Base-by-base conservation (phyloP, 2,888 invertebrate genomes). In the Cosmia pyralina region DNA sequence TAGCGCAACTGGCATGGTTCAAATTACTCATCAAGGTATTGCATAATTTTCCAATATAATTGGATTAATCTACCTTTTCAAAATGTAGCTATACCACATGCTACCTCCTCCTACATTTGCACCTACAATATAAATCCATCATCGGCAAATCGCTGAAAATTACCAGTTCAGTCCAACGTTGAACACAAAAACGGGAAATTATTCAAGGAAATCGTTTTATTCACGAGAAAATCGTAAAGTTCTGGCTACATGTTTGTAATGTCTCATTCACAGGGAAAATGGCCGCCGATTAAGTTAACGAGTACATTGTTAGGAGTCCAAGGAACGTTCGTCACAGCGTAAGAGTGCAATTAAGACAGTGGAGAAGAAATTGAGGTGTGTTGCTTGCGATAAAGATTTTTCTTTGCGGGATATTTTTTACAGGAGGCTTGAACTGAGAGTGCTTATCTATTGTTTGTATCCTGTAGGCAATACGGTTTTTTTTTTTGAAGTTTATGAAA, bases 251-350 rank as follows among this genome's bases (percentile, higher is more conserved):
- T 85, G 90, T 89, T 90, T 90, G 88, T 90, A 89, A 90, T 89
- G 88, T 91, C 91, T 91, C 90, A 89, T 91, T 92, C 89, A 71
- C 79, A 83, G 75, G 80, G 88, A 88, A 91, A 92, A 92, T 90
- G 88, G 90, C 77, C 69, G 75, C 72, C 91, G 91, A 93, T 93
- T 93, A 92, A 90, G 87, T 87, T 90, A 92, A 93, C 90, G 90
- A 90, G 89, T 82, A 89, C 90, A 90, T 90, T 90, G 90, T 92
- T 89, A 86, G 83, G 82, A 86, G 85, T 86, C 87, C 83, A 72
- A 77, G 64, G 72, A 77, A 70, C 80, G 84, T 84, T 81, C 83
- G 85, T 85, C 85, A 84, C 82, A 76, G 72, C 62, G 76, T 77
- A 84, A 87, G 82, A 85, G 81, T 77, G 86, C 88, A 88, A 89